These are phyloP conservation scores for Melanostigma gelatinosum DNA, from an alignment of 2,113 vertebrate species.

Conservation along the genomic window DNA sequence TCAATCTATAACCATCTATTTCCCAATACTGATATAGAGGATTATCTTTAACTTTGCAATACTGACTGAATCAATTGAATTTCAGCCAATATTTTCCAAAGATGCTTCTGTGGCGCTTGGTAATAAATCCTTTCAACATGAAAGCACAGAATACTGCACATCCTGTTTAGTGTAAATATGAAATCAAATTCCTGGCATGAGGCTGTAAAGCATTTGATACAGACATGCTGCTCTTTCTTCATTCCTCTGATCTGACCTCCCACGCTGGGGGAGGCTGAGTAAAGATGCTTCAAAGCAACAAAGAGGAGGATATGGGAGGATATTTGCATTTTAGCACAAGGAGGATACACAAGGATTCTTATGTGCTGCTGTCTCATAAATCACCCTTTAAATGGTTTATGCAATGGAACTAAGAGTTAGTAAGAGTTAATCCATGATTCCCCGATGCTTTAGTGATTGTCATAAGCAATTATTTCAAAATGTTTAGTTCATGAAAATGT, in stretches of 20 bases:
- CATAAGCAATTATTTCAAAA: background rate
- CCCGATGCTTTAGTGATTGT: background rate
- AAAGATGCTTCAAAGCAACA: constrained; percentile 21
- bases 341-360: background rate
- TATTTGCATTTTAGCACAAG: background rate
- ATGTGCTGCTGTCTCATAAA: background rate
- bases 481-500: background rate
- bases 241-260: constrained; percentile 56
- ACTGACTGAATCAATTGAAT: background rate
- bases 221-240: constrained; percentile 26
- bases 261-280: constrained; percentile 31
- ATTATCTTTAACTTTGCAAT: background rate
- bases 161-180: constrained; percentile 24
- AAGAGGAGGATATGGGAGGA: background rate
- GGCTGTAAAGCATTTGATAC: constrained; percentile 45
- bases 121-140: constrained; percentile 30
- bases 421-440: background rate
- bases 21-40: background rate
- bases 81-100: background rate
- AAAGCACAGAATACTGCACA: constrained; percentile 28
- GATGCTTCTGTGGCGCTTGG: background rate
- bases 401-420: background rate
- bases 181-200: constrained; percentile 23
- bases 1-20: background rate
- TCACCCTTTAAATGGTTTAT: background rate